phyloP scores from a whole-genome alignment of 1,140 invertebrate species.

The Pseudoatta argentina region DNA sequence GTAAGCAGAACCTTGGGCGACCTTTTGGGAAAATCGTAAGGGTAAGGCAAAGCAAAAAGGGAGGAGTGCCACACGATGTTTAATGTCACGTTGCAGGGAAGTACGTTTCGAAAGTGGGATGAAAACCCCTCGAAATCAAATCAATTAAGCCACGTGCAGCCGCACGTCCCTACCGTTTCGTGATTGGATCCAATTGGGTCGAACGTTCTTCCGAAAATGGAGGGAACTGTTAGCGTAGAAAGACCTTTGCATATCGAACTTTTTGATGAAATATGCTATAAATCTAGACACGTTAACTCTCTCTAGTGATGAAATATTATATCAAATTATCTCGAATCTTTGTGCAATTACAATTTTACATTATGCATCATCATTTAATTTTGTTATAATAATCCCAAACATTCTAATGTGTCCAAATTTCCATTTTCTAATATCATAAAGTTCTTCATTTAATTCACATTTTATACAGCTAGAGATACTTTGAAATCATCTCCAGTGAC shows the following conservation, averaged over 20 bases:
- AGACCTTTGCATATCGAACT: not conserved
- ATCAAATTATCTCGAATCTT: not conserved
- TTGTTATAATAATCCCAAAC: not conserved
- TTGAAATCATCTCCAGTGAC: conserved; percentile 36
- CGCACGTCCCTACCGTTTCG: conserved; percentile 46
- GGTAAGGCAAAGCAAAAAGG: conserved; percentile 20
- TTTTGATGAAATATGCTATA: not conserved
- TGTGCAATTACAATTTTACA: not conserved
- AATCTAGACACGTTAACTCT: not conserved
- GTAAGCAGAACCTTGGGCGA: conserved; percentile 37
- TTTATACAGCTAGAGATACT: not conserved
- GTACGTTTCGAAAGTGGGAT: conserved; percentile 73
- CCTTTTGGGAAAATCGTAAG: conserved; percentile 70
- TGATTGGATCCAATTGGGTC: conserved; percentile 73
- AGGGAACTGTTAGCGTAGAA: conserved; percentile 62
- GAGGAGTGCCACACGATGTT: conserved; percentile 35
- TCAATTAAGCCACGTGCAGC: conserved; percentile 80
- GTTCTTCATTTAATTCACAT: not conserved
- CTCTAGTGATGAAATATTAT: not conserved
- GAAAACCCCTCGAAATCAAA: conserved; percentile 82
- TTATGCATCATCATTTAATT: not conserved
- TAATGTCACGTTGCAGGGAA: conserved; percentile 70
- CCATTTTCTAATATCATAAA: not conserved
- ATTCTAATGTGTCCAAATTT: not conserved
- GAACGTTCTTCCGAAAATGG: conserved; percentile 79